Base-by-base conservation (phyloP, 2,888 invertebrate genomes). In the Nomada fucata region DNA sequence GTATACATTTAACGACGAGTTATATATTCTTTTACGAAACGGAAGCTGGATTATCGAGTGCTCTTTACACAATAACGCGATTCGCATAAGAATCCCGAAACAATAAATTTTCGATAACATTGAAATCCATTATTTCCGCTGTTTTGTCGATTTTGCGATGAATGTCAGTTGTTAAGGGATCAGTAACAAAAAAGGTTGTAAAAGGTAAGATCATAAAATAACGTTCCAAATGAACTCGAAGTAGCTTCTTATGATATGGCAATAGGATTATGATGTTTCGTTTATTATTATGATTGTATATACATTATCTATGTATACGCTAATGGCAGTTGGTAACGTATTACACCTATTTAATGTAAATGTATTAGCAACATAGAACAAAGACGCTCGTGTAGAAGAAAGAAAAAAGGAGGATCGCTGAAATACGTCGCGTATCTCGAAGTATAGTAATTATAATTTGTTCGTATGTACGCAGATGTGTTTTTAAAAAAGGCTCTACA, bases 401-500 rank as follows among this genome's bases (percentile, higher is more conserved):
- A 36, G 23, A 79, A 2, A 64, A 36, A 47, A 71, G 5, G 53
- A 52, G 13, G 72, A 72, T 78, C 68, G 83, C 57, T 78, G 75
- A 75, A 83, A 69, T 72, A 83, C 65, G 50, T 82, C 52, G 69
- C 65, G 75, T 79, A 60, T 75, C 59, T 79, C 79, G 72, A 69
- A 61, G 68, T 83, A 64, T 50, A 70, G 44, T 60, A 76, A 61
- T 53, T 74, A 75, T 73, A 77, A 76, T 64, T 84, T 79, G 69
- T 76, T 70, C 65, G 63, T 73, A 71, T 76, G 73, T 83, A 84
- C 64, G 76, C 72, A 83, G 50, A 79, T 83, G 65, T 76, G 70
- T 79, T 83, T 73, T 68, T 59, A 76, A 79, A 76, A 73, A 65
- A 63, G 83, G 83, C 79, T 83, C 75, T 76, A 83, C 52, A 72